A percentile compares a stretch with the other conserved stretches of the same genome.
Evolutionary conservation across 1,140 invertebrate genomes (phyloP).

Genomic region (Chironomus striatipennis): DNA sequence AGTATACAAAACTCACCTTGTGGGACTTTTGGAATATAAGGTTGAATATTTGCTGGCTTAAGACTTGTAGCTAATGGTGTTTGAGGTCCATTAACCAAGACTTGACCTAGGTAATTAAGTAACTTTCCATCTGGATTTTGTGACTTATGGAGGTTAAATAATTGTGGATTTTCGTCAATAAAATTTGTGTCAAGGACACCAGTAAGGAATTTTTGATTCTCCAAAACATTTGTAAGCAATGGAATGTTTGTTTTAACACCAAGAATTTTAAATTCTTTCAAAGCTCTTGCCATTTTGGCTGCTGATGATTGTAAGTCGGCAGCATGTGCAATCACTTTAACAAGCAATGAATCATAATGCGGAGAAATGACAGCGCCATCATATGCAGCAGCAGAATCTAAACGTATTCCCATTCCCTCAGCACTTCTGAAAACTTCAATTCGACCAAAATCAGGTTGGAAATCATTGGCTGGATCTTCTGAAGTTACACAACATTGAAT

Average conservation of each 20-base stretch:
- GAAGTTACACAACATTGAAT: conserved; percentile 99
- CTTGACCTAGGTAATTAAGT: conserved; percentile 84
- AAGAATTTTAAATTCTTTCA: conserved; percentile 93
- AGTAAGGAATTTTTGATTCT: conserved; percentile 94
- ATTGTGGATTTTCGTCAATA: conserved; percentile 95
- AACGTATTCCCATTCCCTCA: conserved; percentile 97
- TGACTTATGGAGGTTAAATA: conserved; percentile 83
- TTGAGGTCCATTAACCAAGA: conserved; percentile 92
- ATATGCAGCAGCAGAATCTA: conserved; percentile 94
- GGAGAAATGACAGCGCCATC: conserved; percentile 96
- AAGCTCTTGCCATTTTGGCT: conserved; percentile 92
- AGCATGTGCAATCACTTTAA: conserved; percentile 96
- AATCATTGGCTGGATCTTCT: conserved; percentile 94
- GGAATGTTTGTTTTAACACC: conserved; percentile 99
- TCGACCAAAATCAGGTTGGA: conserved; percentile 95
- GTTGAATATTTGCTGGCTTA: conserved; percentile 78
- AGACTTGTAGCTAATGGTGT: conserved; percentile 87
- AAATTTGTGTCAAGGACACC: conserved; percentile 95
- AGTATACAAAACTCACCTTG: conserved; percentile 73
- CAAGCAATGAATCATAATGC: conserved; percentile 96
- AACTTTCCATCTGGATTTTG: conserved; percentile 96
- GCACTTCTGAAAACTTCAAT: conserved; percentile 96
- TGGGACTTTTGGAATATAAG: conserved; percentile 74
- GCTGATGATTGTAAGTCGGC: conserved; percentile 80
- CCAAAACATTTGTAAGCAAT: conserved; percentile 92